Evolutionary conservation across 2,888 invertebrate species (phyloP).

Genomic region (Pedicia rivosa): DNA sequence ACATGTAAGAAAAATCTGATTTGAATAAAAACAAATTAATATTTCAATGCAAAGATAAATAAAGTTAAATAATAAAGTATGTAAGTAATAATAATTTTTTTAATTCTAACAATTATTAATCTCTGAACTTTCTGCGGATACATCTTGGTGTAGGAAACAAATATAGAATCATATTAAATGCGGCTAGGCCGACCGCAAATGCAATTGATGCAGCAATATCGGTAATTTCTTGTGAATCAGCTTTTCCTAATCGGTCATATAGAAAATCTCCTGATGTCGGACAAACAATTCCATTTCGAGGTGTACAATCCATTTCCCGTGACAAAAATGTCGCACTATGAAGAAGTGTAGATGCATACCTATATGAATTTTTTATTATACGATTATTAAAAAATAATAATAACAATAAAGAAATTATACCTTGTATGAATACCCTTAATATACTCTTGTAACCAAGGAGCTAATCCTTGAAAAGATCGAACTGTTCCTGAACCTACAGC

Average conservation of each 20-base stretch:
- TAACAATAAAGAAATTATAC: too few species aligned
- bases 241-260: constrained; percentile 26
- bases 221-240: constrained; percentile 25
- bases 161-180: constrained; percentile 73
- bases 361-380: too few species aligned
- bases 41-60: too few species aligned
- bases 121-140: constrained; percentile 75
- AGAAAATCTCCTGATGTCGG: constrained; percentile 28
- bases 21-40: too few species aligned
- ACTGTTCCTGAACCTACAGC: constrained; percentile 62
- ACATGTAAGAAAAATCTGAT: too few species aligned
- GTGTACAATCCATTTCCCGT: constrained; percentile 36
- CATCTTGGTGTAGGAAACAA: constrained; percentile 70
- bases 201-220: constrained; percentile 67
- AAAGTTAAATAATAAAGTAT: too few species aligned
- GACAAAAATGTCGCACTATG: constrained; percentile 52
- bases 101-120: constrained; percentile 30
- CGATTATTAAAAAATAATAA: too few species aligned
- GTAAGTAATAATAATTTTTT: too few species aligned
- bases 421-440: constrained; percentile 66
- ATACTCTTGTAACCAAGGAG: constrained; percentile 66
- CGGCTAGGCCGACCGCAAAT: constrained; percentile 63
- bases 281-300: constrained; percentile 27
- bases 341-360: constrained; percentile 60
- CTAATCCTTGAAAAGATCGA: constrained; percentile 59